A percentile compares a stretch with the other conserved stretches of the same genome.
Conservation (phyloP, 2,797 vertebrate species). For the Rhynchotus rufescens region DNA sequence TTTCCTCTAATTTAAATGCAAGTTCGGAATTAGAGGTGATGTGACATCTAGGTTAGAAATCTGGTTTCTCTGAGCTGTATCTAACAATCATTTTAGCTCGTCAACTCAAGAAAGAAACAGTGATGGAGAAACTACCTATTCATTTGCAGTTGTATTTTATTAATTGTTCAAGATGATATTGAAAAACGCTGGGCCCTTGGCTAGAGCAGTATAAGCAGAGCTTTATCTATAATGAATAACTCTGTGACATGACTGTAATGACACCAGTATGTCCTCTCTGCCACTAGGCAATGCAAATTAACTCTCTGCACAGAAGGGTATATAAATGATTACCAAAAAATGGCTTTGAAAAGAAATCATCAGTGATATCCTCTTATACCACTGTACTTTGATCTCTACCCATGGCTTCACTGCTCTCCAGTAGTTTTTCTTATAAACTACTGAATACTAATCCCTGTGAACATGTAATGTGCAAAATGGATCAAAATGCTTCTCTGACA, state of each 20-base stretch:
- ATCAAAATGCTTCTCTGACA: not conserved
- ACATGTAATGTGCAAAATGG: not conserved
- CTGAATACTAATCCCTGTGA: not conserved
- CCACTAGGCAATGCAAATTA: not conserved
- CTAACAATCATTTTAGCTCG: not conserved
- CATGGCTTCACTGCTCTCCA: not conserved
- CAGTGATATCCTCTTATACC: not conserved
- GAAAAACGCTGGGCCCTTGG: not conserved
- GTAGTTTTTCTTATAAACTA: not conserved
- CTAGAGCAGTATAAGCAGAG: not conserved
- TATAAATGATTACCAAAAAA: not conserved
- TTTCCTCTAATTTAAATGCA: not conserved
- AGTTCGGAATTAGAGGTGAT: not conserved
- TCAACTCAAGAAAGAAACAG: not conserved
- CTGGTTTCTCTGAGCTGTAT: not conserved
- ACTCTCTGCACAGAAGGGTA: not conserved
- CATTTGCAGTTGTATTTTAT: not conserved
- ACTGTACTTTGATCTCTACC: not conserved
- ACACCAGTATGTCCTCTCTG: not conserved
- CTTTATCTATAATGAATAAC: not conserved
- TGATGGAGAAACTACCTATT: not conserved
- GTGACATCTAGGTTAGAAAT: not conserved
- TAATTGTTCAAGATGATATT: not conserved
- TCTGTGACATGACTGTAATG: fast-evolving
- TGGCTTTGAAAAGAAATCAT: not conserved